A percentile compares a stretch with the other conserved stretches of the same genome.
Conservation (phyloP, 2,888 invertebrate genomes). For the Cryptocephalus primarius region DNA sequence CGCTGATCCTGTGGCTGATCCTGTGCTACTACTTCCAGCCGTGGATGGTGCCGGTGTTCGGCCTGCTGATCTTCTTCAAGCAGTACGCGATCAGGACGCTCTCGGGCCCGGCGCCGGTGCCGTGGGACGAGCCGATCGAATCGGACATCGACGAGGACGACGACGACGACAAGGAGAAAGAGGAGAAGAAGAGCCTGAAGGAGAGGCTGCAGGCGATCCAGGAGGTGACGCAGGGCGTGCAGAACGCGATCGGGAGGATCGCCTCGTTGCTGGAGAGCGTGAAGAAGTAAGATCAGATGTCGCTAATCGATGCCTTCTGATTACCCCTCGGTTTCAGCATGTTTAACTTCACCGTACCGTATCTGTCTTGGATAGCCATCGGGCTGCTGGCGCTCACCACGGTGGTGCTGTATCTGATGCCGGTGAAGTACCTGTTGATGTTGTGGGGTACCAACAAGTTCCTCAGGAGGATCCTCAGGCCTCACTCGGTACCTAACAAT, state of each 20-base stretch:
- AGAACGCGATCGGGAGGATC: slow-evolving; percentile 88
- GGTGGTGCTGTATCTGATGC: slow-evolving; percentile 77
- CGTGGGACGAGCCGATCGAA: slow-evolving; percentile 36
- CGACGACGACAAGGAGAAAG: slow-evolving; percentile 74
- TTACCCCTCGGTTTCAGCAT: slow-evolving; percentile 48
- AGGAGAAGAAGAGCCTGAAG: slow-evolving; percentile 91
- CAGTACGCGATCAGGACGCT: slow-evolving; percentile 51
- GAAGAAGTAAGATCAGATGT: slow-evolving; percentile 65
- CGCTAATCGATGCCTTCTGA: too few relatives aligned
- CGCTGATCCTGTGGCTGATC: slow-evolving; percentile 75
- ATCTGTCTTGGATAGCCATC: slow-evolving; percentile 87
- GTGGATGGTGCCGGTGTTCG: slow-evolving; percentile 82
- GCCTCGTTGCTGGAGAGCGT: slow-evolving; percentile 90
- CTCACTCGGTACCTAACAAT: slow-evolving; percentile 94
- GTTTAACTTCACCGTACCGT: slow-evolving; percentile 94
- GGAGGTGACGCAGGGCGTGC: slow-evolving; percentile 93
- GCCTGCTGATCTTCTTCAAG: slow-evolving; percentile 71
- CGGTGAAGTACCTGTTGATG: slow-evolving; percentile 80
- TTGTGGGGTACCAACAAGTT: slow-evolving; percentile 94
- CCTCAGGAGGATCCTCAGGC: slow-evolving; percentile 80
- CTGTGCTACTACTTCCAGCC: slow-evolving; percentile 91
- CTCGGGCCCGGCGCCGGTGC: slow-evolving; percentile 29
- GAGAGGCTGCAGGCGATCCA: slow-evolving; percentile 91
- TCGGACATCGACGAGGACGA: slow-evolving; percentile 70
- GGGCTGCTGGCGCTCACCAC: slow-evolving; percentile 61